Percentiles rank a stretch among this genome's conserved stretches.
phyloP scores from a whole-genome alignment of 2,113 vertebrate species.

The Channa maculata region DNA sequence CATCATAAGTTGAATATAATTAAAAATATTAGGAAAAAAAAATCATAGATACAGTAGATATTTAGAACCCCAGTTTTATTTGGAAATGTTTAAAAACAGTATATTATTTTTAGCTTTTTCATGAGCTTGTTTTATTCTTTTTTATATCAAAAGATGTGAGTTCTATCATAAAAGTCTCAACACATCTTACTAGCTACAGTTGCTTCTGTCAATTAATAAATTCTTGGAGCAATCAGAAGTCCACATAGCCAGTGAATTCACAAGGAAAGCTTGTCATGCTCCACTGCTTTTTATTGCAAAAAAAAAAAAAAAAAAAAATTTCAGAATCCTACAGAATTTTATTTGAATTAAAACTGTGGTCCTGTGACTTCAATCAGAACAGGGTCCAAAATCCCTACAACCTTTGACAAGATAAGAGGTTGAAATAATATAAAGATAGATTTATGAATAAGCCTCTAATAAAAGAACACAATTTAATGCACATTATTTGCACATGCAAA shows the following conservation, averaged over 20 bases:
- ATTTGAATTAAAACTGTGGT: too few relatives aligned
- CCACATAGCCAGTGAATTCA: slow-evolving; percentile 30
- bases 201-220: slow-evolving; percentile 34
- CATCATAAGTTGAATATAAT: not conserved
- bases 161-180: not conserved
- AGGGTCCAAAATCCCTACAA: too few relatives aligned
- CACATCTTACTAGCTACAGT: slow-evolving; percentile 25
- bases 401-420: too few relatives aligned
- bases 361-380: too few relatives aligned
- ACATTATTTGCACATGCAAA: not conserved
- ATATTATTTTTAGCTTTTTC: too few relatives aligned
- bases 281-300: slow-evolving; percentile 17
- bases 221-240: slow-evolving; percentile 31
- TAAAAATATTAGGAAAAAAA: not conserved
- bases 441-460: too few relatives aligned
- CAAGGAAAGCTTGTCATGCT: slow-evolving; percentile 32
- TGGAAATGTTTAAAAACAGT: too few relatives aligned
- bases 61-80: too few relatives aligned
- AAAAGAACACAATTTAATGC: not conserved
- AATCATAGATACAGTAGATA: not conserved
- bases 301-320: slow-evolving; percentile 7
- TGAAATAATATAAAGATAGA: too few relatives aligned
- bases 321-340: not conserved
- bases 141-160: too few relatives aligned
- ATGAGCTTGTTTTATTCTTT: too few relatives aligned